Evolutionary conservation across 2,888 invertebrate genomes (phyloP).

Genomic region (Diadegma fenestrale): DNA sequence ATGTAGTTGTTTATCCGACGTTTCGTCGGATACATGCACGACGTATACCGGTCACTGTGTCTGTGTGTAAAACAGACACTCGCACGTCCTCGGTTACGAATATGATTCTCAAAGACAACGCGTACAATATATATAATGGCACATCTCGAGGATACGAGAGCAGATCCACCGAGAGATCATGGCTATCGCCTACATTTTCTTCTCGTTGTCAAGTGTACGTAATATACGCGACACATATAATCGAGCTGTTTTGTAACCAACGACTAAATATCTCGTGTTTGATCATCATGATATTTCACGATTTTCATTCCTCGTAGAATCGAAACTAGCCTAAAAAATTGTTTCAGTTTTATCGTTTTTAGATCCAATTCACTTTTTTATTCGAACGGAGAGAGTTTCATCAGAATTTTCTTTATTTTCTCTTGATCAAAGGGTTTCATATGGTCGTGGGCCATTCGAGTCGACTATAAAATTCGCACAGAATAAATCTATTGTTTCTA

Average conservation of each 20-base stretch:
- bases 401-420: background rate
- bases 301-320: background rate
- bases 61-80: background rate
- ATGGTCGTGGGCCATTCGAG: background rate
- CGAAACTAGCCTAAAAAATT: background rate
- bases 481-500: constrained; percentile 2
- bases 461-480: background rate
- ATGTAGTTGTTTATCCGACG: constrained; percentile 75
- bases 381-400: background rate
- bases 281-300: background rate
- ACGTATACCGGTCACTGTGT: constrained; percentile 22
- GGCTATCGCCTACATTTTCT: constrained; percentile 29
- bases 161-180: constrained; percentile 41
- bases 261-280: constrained; percentile 7
- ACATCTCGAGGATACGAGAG: constrained; percentile 25
- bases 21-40: constrained; percentile 19
- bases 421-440: background rate
- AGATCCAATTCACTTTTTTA: background rate
- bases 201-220: constrained; percentile 33
- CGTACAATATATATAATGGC: constrained; percentile 6
- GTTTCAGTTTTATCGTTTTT: background rate
- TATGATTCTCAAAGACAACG: constrained; percentile 15
- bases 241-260: constrained; percentile 3
- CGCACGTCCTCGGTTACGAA: background rate
- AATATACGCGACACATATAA: background rate